Conservation (phyloP, 2,797 vertebrate genomes). For the Acrossocheilus fasciatus region DNA sequence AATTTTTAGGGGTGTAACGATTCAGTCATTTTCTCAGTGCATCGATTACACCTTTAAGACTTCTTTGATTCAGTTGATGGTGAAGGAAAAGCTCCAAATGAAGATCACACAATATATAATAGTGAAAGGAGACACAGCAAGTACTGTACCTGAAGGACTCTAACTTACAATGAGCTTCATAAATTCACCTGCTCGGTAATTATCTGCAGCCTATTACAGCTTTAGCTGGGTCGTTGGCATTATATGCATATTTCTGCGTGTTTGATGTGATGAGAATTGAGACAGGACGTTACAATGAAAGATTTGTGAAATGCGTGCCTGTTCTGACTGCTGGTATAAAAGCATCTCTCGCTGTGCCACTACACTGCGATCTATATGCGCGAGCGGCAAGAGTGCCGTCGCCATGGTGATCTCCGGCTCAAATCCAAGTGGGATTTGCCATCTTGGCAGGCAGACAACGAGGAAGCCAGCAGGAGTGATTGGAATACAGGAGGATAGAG, state of each 20-base stretch:
- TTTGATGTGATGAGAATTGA: constrained; percentile 49
- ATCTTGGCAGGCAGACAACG: constrained; percentile 75
- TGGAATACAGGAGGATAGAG: constrained; percentile 54
- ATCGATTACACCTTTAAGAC: background rate
- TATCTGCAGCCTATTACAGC: constrained; percentile 74
- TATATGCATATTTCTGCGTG: constrained; percentile 70
- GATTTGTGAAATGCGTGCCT: constrained; percentile 28
- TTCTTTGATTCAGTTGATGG: background rate
- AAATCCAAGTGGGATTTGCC: constrained; percentile 84
- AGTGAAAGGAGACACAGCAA: background rate
- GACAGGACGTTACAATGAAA: constrained; percentile 56
- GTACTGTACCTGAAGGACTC: constrained; percentile 40
- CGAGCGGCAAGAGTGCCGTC: constrained; percentile 81
- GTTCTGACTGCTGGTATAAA: constrained; percentile 54
- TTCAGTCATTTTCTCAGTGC: background rate
- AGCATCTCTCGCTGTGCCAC: constrained; percentile 77
- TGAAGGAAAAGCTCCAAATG: background rate
- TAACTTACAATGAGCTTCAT: constrained; percentile 71
- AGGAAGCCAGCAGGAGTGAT: constrained; percentile 59
- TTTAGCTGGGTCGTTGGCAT: constrained; percentile 79
- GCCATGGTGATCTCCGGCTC: constrained; percentile 86
- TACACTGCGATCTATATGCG: constrained; percentile 83
- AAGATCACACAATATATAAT: background rate
- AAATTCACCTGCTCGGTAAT: constrained; percentile 77
- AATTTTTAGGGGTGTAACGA: background rate